Evolutionary conservation across 2,113 vertebrate species (phyloP).

Genomic region (Calidris pugnax): DNA sequence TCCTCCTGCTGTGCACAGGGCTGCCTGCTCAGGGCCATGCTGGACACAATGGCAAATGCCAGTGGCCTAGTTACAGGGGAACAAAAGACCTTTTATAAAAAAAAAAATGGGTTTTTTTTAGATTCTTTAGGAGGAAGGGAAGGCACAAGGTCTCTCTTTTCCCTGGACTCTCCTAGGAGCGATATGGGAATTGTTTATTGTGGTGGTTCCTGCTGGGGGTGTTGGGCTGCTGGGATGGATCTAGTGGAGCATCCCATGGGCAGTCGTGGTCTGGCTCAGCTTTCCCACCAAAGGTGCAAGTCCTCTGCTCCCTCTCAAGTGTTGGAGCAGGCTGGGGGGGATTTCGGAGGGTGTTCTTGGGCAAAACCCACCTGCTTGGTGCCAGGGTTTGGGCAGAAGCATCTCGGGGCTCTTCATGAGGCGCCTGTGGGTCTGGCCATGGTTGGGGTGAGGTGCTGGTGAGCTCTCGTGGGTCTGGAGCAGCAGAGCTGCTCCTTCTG

Average conservation of each 20-base stretch:
- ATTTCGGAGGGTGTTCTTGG: rapidly evolving
- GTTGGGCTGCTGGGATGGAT: neutral
- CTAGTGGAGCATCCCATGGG: rapidly evolving
- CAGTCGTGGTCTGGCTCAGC: neutral
- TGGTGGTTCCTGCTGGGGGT: neutral
- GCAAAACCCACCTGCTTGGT: rapidly evolving
- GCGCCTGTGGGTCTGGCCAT: rapidly evolving
- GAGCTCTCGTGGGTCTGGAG: rapidly evolving
- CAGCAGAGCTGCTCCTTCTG: neutral
- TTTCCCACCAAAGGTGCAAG: neutral
- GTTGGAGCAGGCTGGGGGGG: neutral
- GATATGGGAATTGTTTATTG: neutral
- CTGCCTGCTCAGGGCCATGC: rapidly evolving
- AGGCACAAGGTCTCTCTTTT: neutral
- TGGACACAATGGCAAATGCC: neutral
- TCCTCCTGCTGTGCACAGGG: neutral
- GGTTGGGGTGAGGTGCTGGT: neutral
- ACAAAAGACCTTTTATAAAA: neutral
- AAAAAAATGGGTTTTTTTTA: neutral
- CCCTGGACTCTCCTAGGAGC: neutral
- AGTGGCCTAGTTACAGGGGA: neutral
- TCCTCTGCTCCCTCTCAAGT: rapidly evolving
- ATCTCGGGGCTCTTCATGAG: neutral
- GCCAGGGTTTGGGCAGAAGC: neutral
- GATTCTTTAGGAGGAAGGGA: neutral